Evolutionary conservation across 1,140 invertebrate species (phyloP), one percentile per base, ranked within the genome.

Genomic region (Cyphomyrmex costatus): DNA sequence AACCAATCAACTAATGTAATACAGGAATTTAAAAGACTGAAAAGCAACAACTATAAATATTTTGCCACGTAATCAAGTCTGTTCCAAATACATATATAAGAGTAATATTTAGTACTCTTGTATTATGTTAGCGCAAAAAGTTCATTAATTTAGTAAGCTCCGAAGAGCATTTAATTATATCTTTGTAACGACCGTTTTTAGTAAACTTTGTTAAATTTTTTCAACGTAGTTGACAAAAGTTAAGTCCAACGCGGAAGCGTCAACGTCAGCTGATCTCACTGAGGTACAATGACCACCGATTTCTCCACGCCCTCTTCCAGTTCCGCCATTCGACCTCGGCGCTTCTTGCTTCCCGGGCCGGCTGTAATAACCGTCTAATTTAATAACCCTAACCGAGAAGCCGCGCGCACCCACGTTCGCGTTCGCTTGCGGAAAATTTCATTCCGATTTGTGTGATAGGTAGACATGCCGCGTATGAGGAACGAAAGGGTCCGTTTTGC

Each of bases 351-450:
- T 80, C 51, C 63, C 65, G 63, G 30, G 2, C 63, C 63, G 21
- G n/a, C 65, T 53, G 78, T 70, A 70, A 80, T 89, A 90, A 89
- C 84, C 85, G 85, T 89, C 89, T 89, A 90, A 90, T 90, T 90
- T 87, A 89, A 89, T 89, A 85, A 90, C 66, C 79, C 61, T 60
- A 42, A 78, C 36, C 36, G 49, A 60, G 78, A 85, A 73, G 49
- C 78, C 36, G 65, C 80, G 77, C 56, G 53, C 68, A 60, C 87
- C 76, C 91, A 92, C 91, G 89, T 84, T 73, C 79, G 76, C 89
- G 89, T 92, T 89, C 85, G 79, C 85, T 68, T 76, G 88, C 84
- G 89, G 80, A 90, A 91, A 92, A 91, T 86, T 89, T 84, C 82
- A 89, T 92, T 87, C 73, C 68, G 85, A 91, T 91, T 89, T 78